A percentile compares a stretch with the other conserved stretches of the same genome.
Evolutionary conservation across 2,113 vertebrate genomes (phyloP).

Genomic region (Anolis carolinensis): DNA sequence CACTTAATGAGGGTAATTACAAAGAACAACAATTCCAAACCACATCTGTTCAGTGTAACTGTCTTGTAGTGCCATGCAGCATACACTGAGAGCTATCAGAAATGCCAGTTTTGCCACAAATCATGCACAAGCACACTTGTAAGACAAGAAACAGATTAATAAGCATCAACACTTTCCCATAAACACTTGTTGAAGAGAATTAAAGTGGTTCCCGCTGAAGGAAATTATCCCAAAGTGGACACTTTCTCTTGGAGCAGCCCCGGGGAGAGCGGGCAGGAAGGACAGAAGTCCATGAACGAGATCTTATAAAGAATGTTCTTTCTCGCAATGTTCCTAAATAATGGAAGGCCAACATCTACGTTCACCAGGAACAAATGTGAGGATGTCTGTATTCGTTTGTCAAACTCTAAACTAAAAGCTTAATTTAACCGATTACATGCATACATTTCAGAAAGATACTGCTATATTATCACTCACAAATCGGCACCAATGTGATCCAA

Average conservation of each 20-base stretch:
- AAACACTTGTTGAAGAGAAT: conserved; percentile 84
- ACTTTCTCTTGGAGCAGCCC: conserved; percentile 51
- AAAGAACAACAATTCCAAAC: conserved; percentile 92
- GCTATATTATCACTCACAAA: too few species aligned
- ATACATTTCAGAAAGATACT: background rate
- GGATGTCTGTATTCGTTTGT: conserved; percentile 11
- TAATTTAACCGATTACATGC: background rate
- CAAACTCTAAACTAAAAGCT: conserved; percentile 22
- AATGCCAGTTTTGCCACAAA: conserved; percentile 77
- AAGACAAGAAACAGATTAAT: conserved; percentile 94
- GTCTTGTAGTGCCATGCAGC: conserved; percentile 68
- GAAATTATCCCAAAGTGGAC: conserved; percentile 57
- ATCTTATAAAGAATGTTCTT: conserved; percentile 5
- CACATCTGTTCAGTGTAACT: conserved; percentile 93
- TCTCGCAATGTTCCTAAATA: conserved; percentile 9
- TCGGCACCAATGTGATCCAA: too few species aligned
- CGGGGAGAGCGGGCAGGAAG: conserved; percentile 67
- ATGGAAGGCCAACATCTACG: conserved; percentile 14
- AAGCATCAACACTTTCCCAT: conserved; percentile 88
- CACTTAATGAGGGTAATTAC: conserved; percentile 98
- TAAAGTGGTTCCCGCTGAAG: conserved; percentile 63
- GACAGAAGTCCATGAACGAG: conserved; percentile 59
- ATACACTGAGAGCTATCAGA: conserved; percentile 84
- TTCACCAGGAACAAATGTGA: conserved; percentile 7
- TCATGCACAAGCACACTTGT: conserved; percentile 69